A percentile compares a stretch with the other conserved stretches of the same genome.
Conservation (phyloP, 2,113 vertebrate genomes). For the Hippocampus zosterae region DNA sequence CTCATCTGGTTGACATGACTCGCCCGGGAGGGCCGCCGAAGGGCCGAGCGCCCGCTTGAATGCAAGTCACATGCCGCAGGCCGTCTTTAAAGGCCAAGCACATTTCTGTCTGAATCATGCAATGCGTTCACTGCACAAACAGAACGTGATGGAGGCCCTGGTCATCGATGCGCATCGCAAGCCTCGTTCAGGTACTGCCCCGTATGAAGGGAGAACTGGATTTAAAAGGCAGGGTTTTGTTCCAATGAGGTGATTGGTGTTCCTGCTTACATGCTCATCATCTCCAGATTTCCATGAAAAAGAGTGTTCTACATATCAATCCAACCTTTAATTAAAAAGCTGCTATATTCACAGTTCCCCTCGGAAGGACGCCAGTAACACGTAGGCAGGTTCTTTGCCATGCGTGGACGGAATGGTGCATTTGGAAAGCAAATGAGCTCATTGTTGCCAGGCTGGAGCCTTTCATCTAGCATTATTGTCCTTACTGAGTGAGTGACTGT, state of each 20-base stretch:
- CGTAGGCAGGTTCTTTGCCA: conserved; percentile 48
- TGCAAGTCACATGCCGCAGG: conserved; percentile 27
- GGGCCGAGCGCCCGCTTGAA: conserved; percentile 28
- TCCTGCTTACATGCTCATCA: conserved; percentile 31
- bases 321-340: conserved; percentile 77
- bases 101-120: conserved; percentile 25
- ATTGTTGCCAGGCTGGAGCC: conserved; percentile 54
- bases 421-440: conserved; percentile 77
- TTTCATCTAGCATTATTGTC: conserved; percentile 67
- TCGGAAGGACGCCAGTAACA: conserved; percentile 56
- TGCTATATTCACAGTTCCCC: conserved; percentile 71
- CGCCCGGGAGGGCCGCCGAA: conserved; percentile 38
- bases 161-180: conserved; percentile 23
- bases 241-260: conserved; percentile 21
- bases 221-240: conserved; percentile 8
- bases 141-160: conserved; percentile 22
- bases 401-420: conserved; percentile 59
- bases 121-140: conserved; percentile 36
- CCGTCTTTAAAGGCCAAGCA: conserved; percentile 53
- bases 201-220: neutral
- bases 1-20: conserved; percentile 53
- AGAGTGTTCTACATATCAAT: conserved; percentile 79
- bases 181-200: conserved; percentile 14
- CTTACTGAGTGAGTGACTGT: conserved; percentile 62
- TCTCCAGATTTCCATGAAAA: conserved; percentile 74